These are phyloP conservation scores for Caenorhabditis doughertyi DNA, from an alignment of 2,888 invertebrate genomes.

Conservation along the genomic window DNA sequence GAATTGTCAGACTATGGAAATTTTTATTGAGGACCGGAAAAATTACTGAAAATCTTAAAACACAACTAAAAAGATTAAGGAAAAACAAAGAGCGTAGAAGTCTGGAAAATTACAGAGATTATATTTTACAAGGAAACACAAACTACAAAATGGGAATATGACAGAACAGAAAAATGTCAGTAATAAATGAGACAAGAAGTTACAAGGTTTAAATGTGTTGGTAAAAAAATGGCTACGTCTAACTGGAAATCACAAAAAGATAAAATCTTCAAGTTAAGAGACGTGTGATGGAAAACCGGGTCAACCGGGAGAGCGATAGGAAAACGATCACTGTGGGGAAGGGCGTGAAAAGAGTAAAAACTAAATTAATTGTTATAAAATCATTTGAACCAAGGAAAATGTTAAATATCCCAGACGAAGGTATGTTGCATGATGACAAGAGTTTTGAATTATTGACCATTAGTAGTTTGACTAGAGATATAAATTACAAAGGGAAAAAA, in stretches of 20 bases:
- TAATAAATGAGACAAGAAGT: not conserved
- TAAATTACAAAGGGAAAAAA: not conserved
- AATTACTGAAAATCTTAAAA: not conserved
- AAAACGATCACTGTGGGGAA: constrained; percentile 9
- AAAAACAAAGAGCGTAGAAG: not conserved
- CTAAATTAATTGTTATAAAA: not conserved
- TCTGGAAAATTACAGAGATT: not conserved
- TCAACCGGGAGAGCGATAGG: constrained; percentile 31
- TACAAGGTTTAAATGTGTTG: not conserved
- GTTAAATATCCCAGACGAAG: not conserved
- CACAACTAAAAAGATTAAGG: not conserved
- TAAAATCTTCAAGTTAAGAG: not conserved
- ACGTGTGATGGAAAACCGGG: constrained; percentile 14
- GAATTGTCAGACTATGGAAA: too few species aligned
- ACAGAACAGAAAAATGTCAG: not conserved
- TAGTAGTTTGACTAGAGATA: not conserved
- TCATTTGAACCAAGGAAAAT: not conserved
- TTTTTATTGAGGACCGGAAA: too few species aligned
- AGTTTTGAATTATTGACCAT: constrained; percentile 1
- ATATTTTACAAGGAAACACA: not conserved
- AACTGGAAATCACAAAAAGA: not conserved
- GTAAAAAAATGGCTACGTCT: constrained; percentile 22
- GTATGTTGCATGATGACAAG: constrained; percentile 15
- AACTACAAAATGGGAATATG: not conserved
- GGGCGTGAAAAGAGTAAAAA: not conserved